Base-by-base conservation (phyloP, 2,888 invertebrate species). In the Pediacus dermestoides region DNA sequence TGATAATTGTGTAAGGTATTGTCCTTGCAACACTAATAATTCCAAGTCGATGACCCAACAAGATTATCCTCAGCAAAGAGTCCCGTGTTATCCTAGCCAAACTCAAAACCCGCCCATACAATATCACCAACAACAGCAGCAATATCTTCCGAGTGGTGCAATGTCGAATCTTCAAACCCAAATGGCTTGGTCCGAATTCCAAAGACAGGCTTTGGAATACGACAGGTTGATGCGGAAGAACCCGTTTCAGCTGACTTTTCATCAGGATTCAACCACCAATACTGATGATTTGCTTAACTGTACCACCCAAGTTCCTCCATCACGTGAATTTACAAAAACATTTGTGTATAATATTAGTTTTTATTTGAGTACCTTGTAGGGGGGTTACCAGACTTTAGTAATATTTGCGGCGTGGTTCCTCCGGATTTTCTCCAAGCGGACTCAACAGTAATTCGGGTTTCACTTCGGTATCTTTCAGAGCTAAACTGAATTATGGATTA, bases 181-280 rank as follows among this genome's bases (percentile, higher is more conserved):
- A n/a, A n/a, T n/a, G n/a, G 23, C 10, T 23, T 23, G 23, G 23
- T 6, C 4, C 10, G 23, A 23, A 4, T 6, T 23, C n/a, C 23
- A 23, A 23, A 23, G 10, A n/a, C 4, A 23, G 10, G 3, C 23
- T 2, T 33, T 55, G 42, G 37, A 55, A 26, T 32, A 57, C 16
- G 50, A 55, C 16, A 50, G 55, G 34, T 46, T 48, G 23, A 16
- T 53, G 11, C 46, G 42, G 28, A 41, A 42, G 3, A 55, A 53
- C 26, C 58, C 56, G 1, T 58, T 52, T 44, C 35, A 50, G 32
- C 44, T 60, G 14, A 48, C 48, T 34, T 58, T 61, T 41, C 59
- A 58, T 43, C 26, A 33, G 16, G 53, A 59, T 39, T 39, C 27
- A 10, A 44, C 48, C 26, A 60, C 59, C 1, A 57, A 59, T 9